Base-by-base conservation (phyloP, 2,113 vertebrate genomes). In the Hippocampus mohnikei region DNA sequence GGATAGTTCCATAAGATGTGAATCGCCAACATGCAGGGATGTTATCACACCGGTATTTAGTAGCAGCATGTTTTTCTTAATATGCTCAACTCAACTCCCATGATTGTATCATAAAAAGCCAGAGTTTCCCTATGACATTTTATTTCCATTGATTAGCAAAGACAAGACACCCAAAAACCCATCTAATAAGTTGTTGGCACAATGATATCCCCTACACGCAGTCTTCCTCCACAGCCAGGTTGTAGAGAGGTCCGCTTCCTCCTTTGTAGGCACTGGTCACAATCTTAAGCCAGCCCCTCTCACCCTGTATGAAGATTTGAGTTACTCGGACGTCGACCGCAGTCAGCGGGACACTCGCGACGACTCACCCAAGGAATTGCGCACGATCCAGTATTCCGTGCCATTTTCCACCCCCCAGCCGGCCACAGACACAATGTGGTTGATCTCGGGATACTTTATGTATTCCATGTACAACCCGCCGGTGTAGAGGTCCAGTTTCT, bases 331-430 rank as follows among this genome's bases (percentile, higher is more conserved):
- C 8, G 53, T 23, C n/a, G 3, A 11, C 42, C 12, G 42, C 53
- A 3, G 53, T 21, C n/a, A 12, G 1, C 52, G 8, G 41, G 41
- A 11, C 10, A 16, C 46, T 48, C 9, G 10, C 1, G 2, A 58
- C 23, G 0, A 71, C 95, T 95, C 84, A 99, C 97, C 96, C 96
- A 99, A 0, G 0, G 97, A 99, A 71, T 99, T 99, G 2, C 96
- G 95, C 2, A 99, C 95, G 2, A 95, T 88, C 97, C 97, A 98
- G 80, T 93, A 99, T 66, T 99, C 96, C 0, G 88, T 93, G 0
- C 92, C 93, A 0, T 91, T 73, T 63, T 92, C 93, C 16, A 96
- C 73, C 0, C 94, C 95, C 97, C 97, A 99, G 3, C 96, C 97
- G 0, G 91, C 95, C 87, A 98, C 96, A 0, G 97, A 99, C 9